Percentiles rank a stretch among this genome's conserved stretches.
Evolutionary conservation across 2,113 vertebrate species (phyloP).

Genomic region (Notothenia rossii): DNA sequence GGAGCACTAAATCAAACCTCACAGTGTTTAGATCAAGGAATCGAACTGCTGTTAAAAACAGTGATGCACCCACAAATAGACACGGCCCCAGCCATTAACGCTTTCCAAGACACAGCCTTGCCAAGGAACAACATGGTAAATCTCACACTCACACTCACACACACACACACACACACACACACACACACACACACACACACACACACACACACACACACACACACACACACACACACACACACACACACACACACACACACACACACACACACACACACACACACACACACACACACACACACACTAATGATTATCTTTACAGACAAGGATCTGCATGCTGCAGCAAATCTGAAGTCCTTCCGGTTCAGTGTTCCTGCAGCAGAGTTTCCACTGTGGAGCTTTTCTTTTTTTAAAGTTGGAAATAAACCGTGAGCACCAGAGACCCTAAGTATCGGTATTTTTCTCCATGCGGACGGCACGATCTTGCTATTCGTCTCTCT

Average conservation of each 20-base stretch:
- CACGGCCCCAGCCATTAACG: slow-evolving; percentile 44
- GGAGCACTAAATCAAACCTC: slow-evolving; percentile 64
- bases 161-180: no score
- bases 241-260: no score
- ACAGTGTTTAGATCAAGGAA: slow-evolving; percentile 51
- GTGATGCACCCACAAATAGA: slow-evolving; percentile 56
- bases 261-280: neutral
- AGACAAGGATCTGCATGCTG: slow-evolving; percentile 35
- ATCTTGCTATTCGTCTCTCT: slow-evolving; percentile 72
- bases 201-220: no score
- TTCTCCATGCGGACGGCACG: slow-evolving; percentile 48
- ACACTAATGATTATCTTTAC: slow-evolving; percentile 57
- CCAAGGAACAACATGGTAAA: slow-evolving; percentile 35
- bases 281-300: no score
- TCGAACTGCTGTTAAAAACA: slow-evolving; percentile 46
- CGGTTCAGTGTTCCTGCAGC: slow-evolving; percentile 30
- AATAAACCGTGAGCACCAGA: slow-evolving; percentile 52
- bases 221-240: no score
- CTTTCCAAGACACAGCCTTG: slow-evolving; percentile 31
- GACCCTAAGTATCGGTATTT: slow-evolving; percentile 38
- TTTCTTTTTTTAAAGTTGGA: slow-evolving; percentile 20
- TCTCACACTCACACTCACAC: slow-evolving; percentile 23
- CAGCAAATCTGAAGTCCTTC: slow-evolving; percentile 20
- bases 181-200: no score
- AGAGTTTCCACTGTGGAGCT: slow-evolving; percentile 49